phyloP scores from a whole-genome alignment of 1,140 invertebrate genomes.

The Neomicropteryx cornuta region DNA sequence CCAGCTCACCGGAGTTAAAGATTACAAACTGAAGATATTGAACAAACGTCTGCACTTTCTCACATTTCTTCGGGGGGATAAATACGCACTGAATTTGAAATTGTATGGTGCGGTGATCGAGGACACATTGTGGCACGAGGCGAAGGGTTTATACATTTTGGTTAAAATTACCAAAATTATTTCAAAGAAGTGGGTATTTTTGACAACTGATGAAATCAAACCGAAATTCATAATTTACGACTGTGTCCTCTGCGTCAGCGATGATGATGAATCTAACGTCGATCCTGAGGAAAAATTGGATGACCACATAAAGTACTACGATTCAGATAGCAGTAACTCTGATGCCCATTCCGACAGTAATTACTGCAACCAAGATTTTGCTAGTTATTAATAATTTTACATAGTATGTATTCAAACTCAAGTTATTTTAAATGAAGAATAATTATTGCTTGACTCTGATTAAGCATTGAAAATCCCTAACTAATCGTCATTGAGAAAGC shows the following conservation, averaged over 20 bases:
- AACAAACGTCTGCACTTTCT: conserved; percentile 4
- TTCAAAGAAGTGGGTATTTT: neutral
- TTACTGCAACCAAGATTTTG: too few species aligned
- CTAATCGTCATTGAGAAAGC: too few species aligned
- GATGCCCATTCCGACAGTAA: too few species aligned
- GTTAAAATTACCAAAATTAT: conserved; percentile 3
- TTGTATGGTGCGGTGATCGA: neutral
- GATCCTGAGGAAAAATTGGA: too few species aligned
- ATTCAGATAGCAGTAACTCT: too few species aligned
- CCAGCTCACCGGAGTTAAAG: conserved; percentile 3
- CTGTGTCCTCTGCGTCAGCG: neutral
- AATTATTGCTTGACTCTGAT: too few species aligned
- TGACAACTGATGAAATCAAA: neutral
- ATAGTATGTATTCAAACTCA: too few species aligned
- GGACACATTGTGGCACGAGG: neutral
- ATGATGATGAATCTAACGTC: conserved; percentile 5
- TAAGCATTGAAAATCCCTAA: too few species aligned
- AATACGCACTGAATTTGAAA: conserved; percentile 1
- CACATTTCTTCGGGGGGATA: neutral
- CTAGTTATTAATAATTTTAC: too few species aligned
- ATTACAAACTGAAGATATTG: conserved; percentile 4
- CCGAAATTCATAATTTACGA: conserved; percentile 3
- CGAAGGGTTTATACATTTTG: conserved; percentile 3
- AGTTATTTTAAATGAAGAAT: too few species aligned
- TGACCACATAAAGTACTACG: too few species aligned